Base-by-base conservation (phyloP, 2,113 vertebrate species). In the Haemorhous mexicanus region DNA sequence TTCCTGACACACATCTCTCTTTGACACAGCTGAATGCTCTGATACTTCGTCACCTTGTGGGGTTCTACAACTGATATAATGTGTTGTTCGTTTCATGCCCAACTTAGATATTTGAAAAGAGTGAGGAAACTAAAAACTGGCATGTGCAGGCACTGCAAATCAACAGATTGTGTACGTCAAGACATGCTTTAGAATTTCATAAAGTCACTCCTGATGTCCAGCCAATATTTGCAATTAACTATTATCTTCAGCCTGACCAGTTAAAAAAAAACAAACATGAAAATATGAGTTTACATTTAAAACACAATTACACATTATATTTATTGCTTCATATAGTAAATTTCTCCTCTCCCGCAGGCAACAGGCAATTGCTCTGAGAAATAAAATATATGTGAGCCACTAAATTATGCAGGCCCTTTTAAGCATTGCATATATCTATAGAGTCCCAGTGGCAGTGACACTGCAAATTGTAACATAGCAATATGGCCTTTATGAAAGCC, bases 41-140 rank as follows among this genome's bases (percentile, higher is more conserved):
- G 70, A 92, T 82, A 52, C 35, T 35, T 90, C 93, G 52, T 79
- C 73, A 76, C 52, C 33, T 52, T 39, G 8, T 53, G 67, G 68
- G n/a, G 33, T 2, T 85, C 84, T 96, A 35, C 79, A 76, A 41
- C 27, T 90, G 91, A 62, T 94, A 89, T 64, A 77, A 90, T 49
- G 73, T 92, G 85, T 87, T 96, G 70, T 72, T 90, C 89, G 94
- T 79, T 32, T 72, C 44, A 59, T 84, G 80, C 55, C 84, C 94
- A 94, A 66, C 23, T 49, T 81, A 58, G 53, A 86, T 44, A 46
- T 23, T n/a, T 30, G 87, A 92, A 90, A 86, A 90, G 86, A 41
- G 10, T 9, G 53, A 96, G 46, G 46, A 68, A 93, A 87, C 20
- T 8, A 58, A 93, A 94, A 73, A 4, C 44, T 84, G 30, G 64